A percentile compares a stretch with the other conserved stretches of the same genome.
These are phyloP conservation scores for Agapornis roseicollis DNA, from an alignment of 2,113 vertebrate genomes.

Conservation along the genomic window DNA sequence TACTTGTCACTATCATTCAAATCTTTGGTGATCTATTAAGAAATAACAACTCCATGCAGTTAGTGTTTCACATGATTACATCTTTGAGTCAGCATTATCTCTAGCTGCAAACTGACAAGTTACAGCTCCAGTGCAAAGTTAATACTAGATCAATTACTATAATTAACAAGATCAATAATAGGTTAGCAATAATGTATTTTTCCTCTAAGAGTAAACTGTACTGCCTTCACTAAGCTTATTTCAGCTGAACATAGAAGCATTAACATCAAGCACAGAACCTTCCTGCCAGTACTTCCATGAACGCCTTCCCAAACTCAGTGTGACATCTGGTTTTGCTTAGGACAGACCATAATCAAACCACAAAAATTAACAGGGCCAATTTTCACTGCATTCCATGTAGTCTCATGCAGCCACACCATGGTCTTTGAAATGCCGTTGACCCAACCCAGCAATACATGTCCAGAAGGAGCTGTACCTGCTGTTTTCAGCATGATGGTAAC, in stretches of 20 bases:
- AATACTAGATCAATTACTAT: background rate
- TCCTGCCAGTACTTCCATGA: background rate
- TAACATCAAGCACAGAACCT: background rate
- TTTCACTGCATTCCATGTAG: background rate
- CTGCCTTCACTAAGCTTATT: background rate
- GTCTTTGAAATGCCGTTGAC: background rate
- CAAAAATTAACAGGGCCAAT: too few species aligned
- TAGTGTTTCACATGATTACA: background rate
- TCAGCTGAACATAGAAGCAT: background rate
- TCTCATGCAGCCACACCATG: rapidly evolving
- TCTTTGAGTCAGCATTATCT: background rate
- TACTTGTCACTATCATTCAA: background rate
- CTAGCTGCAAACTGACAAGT: background rate
- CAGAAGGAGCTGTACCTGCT: background rate
- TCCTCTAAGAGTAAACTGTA: background rate
- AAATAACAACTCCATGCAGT: background rate
- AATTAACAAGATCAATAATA: constrained; percentile 29
- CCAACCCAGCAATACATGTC: background rate
- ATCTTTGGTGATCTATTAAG: background rate
- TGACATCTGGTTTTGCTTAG: background rate
- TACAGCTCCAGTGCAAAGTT: background rate
- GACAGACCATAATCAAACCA: background rate
- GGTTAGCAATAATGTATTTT: background rate
- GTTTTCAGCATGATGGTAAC: background rate
- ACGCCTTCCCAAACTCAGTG: background rate